Evolutionary conservation across 2,888 invertebrate species (phyloP), one percentile per base, ranked within the genome.

Genomic region (Arctia plantaginis): DNA sequence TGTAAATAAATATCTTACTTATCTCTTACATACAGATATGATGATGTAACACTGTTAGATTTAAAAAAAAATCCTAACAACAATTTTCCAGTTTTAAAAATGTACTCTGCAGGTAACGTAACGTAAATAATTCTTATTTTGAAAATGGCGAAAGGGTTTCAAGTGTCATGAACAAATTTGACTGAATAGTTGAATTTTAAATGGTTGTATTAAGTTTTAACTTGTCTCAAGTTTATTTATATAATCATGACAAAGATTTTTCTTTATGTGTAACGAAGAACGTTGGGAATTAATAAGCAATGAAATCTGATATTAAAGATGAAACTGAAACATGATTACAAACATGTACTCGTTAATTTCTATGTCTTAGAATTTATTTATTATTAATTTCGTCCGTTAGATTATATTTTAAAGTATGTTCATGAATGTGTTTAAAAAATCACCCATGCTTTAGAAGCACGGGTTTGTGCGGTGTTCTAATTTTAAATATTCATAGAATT

Each of bases 121-220:
- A 51, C 13, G 51, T 65, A 65, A 41, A 55, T 27, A 75, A 73
- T 74, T 66, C 15, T 69, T 69, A 65, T n/a, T 75, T 69, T 73
- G 12, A 73, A 77, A 66, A 77, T 76, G 77, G 44, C 71, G 73
- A 66, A 66, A 59, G 33, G 79, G 73, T 71, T 67, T 74, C 8
- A 67, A 64, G 75, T 71, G 62, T 77, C 72, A 72, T 77, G 27
- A 71, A 77, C 71, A 75, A 79, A 85, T 82, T 85, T 85, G 84
- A 84, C 84, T 84, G 86, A 84, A 81, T 84, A 81, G 84, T 85
- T 84, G 83, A 85, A 86, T 85, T 85, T 84, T 68, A 71, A 74
- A 77, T 81, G 81, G 75, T 74, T 81, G 68, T 75, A 71, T 41
- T 79, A 77, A 77, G 78, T 66, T 67, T 66, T 66, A 77, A 76